These are phyloP conservation scores for Calameuta idolon DNA, from an alignment of 2,888 invertebrate species.

Conservation along the genomic window DNA sequence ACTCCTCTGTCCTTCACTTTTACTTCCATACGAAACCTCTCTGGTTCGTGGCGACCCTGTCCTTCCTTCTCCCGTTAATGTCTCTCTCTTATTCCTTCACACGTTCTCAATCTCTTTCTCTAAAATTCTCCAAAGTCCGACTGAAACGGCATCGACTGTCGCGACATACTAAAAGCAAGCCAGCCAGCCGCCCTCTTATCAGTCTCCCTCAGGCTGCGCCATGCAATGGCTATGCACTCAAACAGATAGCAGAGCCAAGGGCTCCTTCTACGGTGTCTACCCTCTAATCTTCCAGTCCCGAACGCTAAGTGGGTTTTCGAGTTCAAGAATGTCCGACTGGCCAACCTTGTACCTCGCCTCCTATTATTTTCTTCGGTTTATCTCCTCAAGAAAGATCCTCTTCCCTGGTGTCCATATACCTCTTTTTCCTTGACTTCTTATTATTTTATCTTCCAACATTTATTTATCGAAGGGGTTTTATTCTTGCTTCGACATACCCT, in stretches of 20 bases:
- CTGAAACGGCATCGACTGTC: slow-evolving; percentile 24
- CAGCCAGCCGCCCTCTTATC: slow-evolving; percentile 48
- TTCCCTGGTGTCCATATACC: slow-evolving; percentile 13
- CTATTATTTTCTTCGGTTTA: slow-evolving; percentile 5
- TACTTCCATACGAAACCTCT: background rate
- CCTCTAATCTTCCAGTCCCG: slow-evolving; percentile 56
- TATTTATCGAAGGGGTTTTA: background rate
- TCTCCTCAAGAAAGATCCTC: slow-evolving; percentile 10
- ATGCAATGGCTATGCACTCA: slow-evolving; percentile 17
- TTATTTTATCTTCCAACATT: slow-evolving; percentile 2
- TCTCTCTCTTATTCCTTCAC: background rate
- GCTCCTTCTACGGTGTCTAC: slow-evolving; percentile 37
- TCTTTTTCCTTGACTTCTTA: slow-evolving; percentile 14
- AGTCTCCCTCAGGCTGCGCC: slow-evolving; percentile 30
- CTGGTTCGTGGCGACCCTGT: background rate
- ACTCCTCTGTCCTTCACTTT: background rate
- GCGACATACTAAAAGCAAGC: slow-evolving; percentile 39
- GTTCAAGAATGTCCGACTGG: slow-evolving; percentile 48
- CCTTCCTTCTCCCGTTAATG: slow-evolving; percentile 1
- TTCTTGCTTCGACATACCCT: background rate
- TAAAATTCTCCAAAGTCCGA: background rate
- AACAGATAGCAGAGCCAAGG: slow-evolving; percentile 34
- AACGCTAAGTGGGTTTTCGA: slow-evolving; percentile 62
- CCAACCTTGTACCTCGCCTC: slow-evolving; percentile 14
- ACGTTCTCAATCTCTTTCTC: background rate